Percentiles rank a stretch among this genome's conserved stretches.
Conservation (phyloP, 2,113 vertebrate species). For the Maccullochella peelii region DNA sequence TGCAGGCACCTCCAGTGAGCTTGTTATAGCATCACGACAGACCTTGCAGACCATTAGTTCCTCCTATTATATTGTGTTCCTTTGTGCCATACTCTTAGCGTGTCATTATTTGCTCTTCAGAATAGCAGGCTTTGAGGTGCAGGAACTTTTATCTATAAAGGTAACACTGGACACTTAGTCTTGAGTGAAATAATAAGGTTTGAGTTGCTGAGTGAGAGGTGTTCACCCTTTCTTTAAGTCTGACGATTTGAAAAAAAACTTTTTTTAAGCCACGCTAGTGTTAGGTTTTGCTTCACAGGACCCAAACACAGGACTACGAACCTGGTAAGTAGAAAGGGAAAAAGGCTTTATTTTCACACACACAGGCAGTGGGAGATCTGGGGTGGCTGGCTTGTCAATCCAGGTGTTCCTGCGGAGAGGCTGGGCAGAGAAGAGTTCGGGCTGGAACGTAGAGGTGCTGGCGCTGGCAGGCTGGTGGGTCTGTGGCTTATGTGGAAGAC, state of each 20-base stretch:
- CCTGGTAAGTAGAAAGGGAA: too few species aligned
- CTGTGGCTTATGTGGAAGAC: too few species aligned
- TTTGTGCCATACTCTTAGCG: not conserved
- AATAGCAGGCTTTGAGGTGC: not conserved
- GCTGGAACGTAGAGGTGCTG: too few species aligned
- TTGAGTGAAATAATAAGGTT: not conserved
- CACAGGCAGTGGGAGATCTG: too few species aligned
- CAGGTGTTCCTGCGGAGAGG: too few species aligned
- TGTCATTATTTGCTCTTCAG: not conserved
- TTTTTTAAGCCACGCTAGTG: too few species aligned
- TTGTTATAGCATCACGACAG: not conserved
- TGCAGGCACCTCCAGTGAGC: not conserved
- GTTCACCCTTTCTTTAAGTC: not conserved
- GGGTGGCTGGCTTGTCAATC: too few species aligned
- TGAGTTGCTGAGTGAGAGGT: not conserved
- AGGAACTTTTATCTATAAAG: not conserved
- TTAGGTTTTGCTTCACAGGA: too few species aligned
- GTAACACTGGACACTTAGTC: not conserved
- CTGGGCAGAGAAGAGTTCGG: too few species aligned
- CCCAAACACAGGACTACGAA: too few species aligned
- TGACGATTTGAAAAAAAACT: not conserved
- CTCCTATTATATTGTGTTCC: constrained; percentile 7
- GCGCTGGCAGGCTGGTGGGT: too few species aligned
- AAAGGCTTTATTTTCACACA: too few species aligned
- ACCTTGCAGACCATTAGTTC: not conserved